These are phyloP conservation scores for Drosophila helvetica DNA, from an alignment of 2,888 invertebrate species.

Conservation along the genomic window DNA sequence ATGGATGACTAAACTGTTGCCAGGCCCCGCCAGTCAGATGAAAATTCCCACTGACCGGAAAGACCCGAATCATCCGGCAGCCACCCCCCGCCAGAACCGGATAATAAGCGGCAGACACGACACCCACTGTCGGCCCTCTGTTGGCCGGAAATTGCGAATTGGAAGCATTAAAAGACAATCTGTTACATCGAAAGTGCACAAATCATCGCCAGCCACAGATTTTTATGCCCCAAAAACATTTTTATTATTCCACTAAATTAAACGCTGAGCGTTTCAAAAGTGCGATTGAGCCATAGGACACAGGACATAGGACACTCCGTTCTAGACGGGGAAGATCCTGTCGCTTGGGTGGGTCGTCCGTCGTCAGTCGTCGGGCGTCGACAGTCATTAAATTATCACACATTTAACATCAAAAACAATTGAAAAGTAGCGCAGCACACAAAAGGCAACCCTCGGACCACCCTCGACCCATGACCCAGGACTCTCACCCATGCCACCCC, in stretches of 20 bases:
- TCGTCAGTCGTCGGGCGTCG: conserved; percentile 64
- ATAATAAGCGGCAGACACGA: conserved; percentile 14
- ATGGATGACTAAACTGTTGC: conserved; percentile 22
- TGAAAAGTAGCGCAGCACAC: conserved; percentile 66
- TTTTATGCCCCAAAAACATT: conserved; percentile 74
- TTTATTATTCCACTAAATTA: conserved; percentile 81
- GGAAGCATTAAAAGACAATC: conserved; percentile 74
- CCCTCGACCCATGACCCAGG: conserved; percentile 22
- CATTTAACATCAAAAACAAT: conserved; percentile 83
- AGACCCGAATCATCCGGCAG: neutral
- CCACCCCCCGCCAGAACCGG: neutral
- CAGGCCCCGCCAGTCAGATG: conserved; percentile 10
- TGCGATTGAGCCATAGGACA: conserved; percentile 46
- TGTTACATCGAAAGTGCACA: conserved; percentile 78
- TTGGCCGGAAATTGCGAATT: conserved; percentile 16
- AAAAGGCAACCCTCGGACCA: conserved; percentile 54
- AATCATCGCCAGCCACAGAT: conserved; percentile 71
- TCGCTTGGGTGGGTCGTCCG: conserved; percentile 31
- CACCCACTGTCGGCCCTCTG: neutral
- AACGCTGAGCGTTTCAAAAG: conserved; percentile 59
- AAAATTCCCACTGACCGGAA: conserved; percentile 5
- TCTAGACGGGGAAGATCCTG: conserved; percentile 4
- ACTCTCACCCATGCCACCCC: conserved; percentile 23
- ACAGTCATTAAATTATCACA: conserved; percentile 83
- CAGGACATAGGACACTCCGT: conserved; percentile 1